Evolutionary conservation across 2,797 vertebrate genomes (phyloP), one percentile per base, ranked within the genome.

Genomic region (Sandelia bainsii): DNA sequence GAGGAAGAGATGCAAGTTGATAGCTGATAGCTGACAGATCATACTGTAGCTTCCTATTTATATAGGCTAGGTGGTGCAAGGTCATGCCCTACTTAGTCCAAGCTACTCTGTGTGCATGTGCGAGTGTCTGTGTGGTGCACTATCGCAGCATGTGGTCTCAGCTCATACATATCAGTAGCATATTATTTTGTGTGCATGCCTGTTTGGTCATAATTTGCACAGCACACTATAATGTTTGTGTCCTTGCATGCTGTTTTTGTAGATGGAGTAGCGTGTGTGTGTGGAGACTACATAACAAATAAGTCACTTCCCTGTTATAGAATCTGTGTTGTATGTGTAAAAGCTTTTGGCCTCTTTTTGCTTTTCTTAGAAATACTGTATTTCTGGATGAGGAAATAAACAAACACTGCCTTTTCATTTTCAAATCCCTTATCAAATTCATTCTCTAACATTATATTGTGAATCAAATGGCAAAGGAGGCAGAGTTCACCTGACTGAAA

Each of bases 71-170:
- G 72, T 86, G 73, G 68, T 82, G 40, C 80, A 79, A 89, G 79
- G 87, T 89, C 79, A 78, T 69, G 67, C 27, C 77, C 80, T 77
- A 72, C 87, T 84, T 84, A 75, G 48, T 76, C 63, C 54, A 34
- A 56, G 63, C 54, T 12, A n/a, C 12, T 27, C n/a, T 39, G 14
- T 40, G 39, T 62, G 57, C 62, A 25, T 60, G 48, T 56, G 42
- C 61, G 73, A 17, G 20, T 71, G 59, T 39, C 44, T 67, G 46
- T 69, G 63, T 72, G 48, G 61, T 68, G 22, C 46, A 68, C 23
- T 16, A 20, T 74, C 59, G 49, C 69, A 73, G 64, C 44, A 40
- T 78, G 79, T n/a, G 29, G 56, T 67, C 76, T 58, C 19, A 48
- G 22, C 61, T 81, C 54, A 25, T 71, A 63, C 60, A 82, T 83